Base-by-base conservation (phyloP, 2,888 invertebrate species). In the Trichogramma dendrolimi region DNA sequence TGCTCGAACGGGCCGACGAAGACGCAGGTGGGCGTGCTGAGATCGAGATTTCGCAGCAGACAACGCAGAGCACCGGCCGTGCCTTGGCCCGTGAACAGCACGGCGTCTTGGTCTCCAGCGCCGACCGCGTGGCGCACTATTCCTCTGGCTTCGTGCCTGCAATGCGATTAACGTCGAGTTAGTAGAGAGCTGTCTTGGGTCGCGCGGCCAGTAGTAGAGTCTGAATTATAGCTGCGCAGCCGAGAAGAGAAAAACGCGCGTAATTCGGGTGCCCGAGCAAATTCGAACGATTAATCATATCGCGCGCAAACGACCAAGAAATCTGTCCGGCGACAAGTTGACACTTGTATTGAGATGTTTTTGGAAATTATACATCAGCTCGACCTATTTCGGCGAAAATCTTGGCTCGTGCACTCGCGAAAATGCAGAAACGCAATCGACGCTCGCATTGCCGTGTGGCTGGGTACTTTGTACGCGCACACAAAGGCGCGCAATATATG, bases 1-100 rank as follows among this genome's bases (percentile, higher is more conserved):
- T 90, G 89, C 74, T 90, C 90, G 74, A 84, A 87, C 5, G 88
- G 86, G n/a, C 92, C 91, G 50, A 91, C 89, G 76, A 93, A 90
- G 40, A 93, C 86, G 14, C 87, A 82, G 59, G 87, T 85, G 39
- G 86, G 83, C 56, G 82, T 81, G 58, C 82, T 80, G 50, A 91
- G 83, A 69, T 87, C 82, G 68, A 92, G 80, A 27, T 87, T 87
- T 69, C 88, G 83, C 56, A 92, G 86, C 68, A 94, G 83, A 75
- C 91, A 87, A 70, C 89, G 86, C 65, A 94, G 82, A 7, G 92
- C 91, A 6, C 87, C 90, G 5, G 88, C 87, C 59, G 87, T 85
- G n/a, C 90, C 90, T 74, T 85, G 86, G 69, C 78, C 79, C 61
- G 77, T 74, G 72, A 79, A 79, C 64, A 79, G 67, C 65, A 79